Base-by-base conservation (phyloP, 2,797 vertebrate genomes). In the Gambusia yucatana region DNA sequence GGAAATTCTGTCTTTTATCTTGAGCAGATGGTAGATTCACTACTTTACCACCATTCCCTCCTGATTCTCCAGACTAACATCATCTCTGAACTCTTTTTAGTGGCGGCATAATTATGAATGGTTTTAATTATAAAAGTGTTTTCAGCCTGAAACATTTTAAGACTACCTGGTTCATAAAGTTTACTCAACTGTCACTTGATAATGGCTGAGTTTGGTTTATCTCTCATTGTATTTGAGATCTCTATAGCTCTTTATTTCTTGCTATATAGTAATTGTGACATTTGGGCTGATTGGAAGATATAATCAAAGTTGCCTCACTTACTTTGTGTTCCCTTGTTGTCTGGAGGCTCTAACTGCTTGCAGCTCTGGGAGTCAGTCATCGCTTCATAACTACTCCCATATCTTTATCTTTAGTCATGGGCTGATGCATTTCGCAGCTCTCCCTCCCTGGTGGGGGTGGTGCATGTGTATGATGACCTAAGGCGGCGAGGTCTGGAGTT, bases 341-440 rank as follows among this genome's bases (percentile, higher is more conserved):
- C 33, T 65, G 73, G 36, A 81, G 10, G 67, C 14, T 52, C 25
- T 1, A 22, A 17, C n/a, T 30, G 17, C 46, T 69, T 39, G 8
- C 20, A 25, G 5, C 79, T 71, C 50, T 36, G 48, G 6, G 0
- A 20, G 1, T 59, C 43, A 41, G n/a, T 59, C 50, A 50, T n/a
- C 7, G 77, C 30, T 67, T 76, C 36, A 1, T 70, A 11, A 80
- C 25, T 69, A 33, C 5, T 70, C n/a, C 52, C 41, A 39, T 77
- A 4, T 47, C 69, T 71, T 82, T 65, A 83, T 77, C 39, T 67
- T 0, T 91, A 99, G 98, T 97, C 98, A 8, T 99, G 98, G 98
- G 98, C 98, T 0, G 98, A 99, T 0, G 98, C 98, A 0, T 99
- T 99, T 94, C 97, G 98, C 78, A 99, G 96, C 93, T 95, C 95